These are phyloP conservation scores for Diuraphis noxia DNA, from an alignment of 1,140 invertebrate genomes.

Conservation along the genomic window DNA sequence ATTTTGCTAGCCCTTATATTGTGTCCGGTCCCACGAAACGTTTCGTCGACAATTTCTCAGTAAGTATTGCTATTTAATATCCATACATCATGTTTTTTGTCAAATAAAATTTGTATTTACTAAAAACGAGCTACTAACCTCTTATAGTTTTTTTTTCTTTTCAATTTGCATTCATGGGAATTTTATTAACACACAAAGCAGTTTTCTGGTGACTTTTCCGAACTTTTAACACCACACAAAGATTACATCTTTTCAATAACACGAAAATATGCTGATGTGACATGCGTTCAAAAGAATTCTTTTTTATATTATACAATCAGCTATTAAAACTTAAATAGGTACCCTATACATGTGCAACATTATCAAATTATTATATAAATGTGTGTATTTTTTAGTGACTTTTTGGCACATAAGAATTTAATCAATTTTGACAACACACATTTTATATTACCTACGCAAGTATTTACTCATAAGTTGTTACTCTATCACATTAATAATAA, in stretches of 20 bases:
- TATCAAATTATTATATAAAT: background rate
- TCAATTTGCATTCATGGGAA: background rate
- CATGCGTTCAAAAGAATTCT: background rate
- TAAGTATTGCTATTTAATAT: background rate
- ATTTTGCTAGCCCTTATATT: too few relatives aligned
- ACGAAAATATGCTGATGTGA: background rate
- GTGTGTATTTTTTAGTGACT: background rate
- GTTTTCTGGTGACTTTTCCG: background rate
- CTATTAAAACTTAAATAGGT: background rate
- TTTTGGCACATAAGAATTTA: background rate
- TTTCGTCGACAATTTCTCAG: too few relatives aligned
- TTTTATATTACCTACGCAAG: background rate
- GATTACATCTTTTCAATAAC: background rate
- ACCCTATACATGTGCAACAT: background rate
- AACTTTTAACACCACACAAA: background rate
- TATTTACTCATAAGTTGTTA: background rate
- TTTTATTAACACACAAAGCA: background rate
- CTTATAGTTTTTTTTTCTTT: background rate
- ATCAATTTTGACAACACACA: background rate
- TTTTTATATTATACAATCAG: background rate
- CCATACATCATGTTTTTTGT: background rate
- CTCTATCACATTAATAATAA: background rate
- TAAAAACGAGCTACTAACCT: too few relatives aligned
- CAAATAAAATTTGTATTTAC: background rate
- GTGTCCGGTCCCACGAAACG: too few relatives aligned